phyloP scores from a whole-genome alignment of 2,888 invertebrate species.

The Melangyna quadrimaculata region DNA sequence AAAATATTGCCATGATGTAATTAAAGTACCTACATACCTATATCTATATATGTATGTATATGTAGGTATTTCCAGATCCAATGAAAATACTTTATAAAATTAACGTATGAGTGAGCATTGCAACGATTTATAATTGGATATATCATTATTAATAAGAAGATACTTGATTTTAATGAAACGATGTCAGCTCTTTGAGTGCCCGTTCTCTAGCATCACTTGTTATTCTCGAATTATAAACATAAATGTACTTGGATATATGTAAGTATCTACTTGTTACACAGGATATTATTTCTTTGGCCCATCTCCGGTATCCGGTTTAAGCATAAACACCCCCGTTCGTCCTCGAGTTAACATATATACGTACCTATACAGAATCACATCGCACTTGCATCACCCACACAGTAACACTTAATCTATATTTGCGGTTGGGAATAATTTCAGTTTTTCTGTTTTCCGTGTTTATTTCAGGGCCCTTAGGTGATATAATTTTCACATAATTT shows the following conservation, averaged over 20 bases:
- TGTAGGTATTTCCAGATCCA: conserved; percentile 1
- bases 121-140: conserved; percentile 59
- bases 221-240: not conserved
- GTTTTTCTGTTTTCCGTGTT: conserved; percentile 29
- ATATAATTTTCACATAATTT: conserved; percentile 69
- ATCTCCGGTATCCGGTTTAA: not conserved
- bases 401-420: not conserved
- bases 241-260: not conserved
- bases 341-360: not conserved
- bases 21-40: not conserved
- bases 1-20: conserved; percentile 10
- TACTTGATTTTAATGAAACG: conserved; percentile 67
- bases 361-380: not conserved
- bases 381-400: not conserved
- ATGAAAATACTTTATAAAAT: conserved; percentile 35
- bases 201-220: conserved; percentile 31
- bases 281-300: conserved; percentile 7
- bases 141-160: conserved; percentile 62
- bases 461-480: conserved; percentile 60
- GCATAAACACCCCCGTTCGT: not conserved
- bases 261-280: conserved; percentile 15
- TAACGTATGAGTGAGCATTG: conserved; percentile 50
- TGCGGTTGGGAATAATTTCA: conserved; percentile 7
- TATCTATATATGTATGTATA: not conserved
- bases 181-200: conserved; percentile 63